A percentile compares a stretch with the other conserved stretches of the same genome.
phyloP scores from a whole-genome alignment of 2,113 vertebrate genomes.

The Lynx canadensis region DNA sequence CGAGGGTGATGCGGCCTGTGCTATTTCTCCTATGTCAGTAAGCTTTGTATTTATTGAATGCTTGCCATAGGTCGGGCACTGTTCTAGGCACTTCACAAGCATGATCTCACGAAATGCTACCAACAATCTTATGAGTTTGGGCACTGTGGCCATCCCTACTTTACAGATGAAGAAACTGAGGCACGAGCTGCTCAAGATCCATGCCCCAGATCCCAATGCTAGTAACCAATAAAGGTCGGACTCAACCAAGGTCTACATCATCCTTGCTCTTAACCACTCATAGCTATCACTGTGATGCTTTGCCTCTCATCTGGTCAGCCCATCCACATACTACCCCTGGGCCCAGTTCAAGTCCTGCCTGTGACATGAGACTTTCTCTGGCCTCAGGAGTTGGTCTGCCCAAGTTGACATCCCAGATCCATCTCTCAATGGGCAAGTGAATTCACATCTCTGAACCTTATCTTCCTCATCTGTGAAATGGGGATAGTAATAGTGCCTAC shows the following conservation, averaged over 20 bases:
- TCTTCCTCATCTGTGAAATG: not conserved
- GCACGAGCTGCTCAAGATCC: not conserved
- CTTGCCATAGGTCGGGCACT: not conserved
- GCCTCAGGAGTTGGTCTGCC: not conserved
- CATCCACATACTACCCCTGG: not conserved
- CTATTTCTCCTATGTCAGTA: not conserved
- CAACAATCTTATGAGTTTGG: not conserved
- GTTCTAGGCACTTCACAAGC: not conserved
- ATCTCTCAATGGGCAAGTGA: not conserved
- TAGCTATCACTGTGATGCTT: not conserved
- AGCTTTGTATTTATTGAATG: not conserved
- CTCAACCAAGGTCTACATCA: not conserved
- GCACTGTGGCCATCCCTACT: not conserved
- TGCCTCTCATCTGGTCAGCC: not conserved
- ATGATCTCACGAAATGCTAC: not conserved
- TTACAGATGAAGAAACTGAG: constrained; percentile 8
- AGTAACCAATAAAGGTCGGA: not conserved
- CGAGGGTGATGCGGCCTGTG: not conserved
- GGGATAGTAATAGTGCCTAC: not conserved
- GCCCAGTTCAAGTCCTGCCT: not conserved
- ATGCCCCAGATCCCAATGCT: not conserved
- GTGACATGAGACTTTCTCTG: not conserved
- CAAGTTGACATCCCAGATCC: not conserved
- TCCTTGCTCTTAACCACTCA: not conserved
- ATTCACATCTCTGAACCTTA: not conserved